A percentile compares a stretch with the other conserved stretches of the same genome.
Evolutionary conservation across 2,888 invertebrate genomes (phyloP).

Genomic region (Polyommatus iphigenia): DNA sequence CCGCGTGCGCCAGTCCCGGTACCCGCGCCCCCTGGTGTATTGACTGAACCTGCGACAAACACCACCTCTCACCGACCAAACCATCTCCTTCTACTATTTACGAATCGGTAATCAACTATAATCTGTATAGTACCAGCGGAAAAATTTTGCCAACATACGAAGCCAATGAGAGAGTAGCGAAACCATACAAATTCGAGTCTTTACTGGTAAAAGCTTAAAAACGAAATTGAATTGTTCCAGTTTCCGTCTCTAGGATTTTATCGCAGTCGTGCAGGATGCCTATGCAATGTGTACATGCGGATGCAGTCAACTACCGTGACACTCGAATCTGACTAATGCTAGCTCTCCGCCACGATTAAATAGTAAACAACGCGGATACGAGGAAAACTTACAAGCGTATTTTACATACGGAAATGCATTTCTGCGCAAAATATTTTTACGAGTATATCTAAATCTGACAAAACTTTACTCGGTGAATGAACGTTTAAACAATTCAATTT

Average conservation of each 20-base stretch:
- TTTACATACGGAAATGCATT: slow-evolving; percentile 38
- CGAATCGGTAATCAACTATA: slow-evolving; percentile 48
- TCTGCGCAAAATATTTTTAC: slow-evolving; percentile 42
- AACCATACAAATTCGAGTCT: slow-evolving; percentile 62
- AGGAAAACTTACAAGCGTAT: slow-evolving; percentile 38
- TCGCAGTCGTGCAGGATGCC: slow-evolving; percentile 65
- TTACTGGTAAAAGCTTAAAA: slow-evolving; percentile 72
- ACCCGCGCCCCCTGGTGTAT: slow-evolving; percentile 82
- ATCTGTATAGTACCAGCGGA: slow-evolving; percentile 54
- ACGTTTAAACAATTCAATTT: slow-evolving; percentile 54
- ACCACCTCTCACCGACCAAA: slow-evolving; percentile 25
- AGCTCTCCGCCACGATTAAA: slow-evolving; percentile 37
- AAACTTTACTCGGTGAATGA: background rate
- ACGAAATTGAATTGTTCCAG: slow-evolving; percentile 79
- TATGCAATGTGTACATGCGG: slow-evolving; percentile 49
- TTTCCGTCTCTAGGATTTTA: slow-evolving; percentile 69
- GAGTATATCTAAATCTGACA: slow-evolving; percentile 43
- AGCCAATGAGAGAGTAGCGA: slow-evolving; percentile 67
- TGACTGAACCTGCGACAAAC: slow-evolving; percentile 78
- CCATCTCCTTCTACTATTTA: background rate
- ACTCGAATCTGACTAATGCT: slow-evolving; percentile 42
- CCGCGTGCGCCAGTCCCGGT: slow-evolving; percentile 85
- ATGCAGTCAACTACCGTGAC: slow-evolving; percentile 72
- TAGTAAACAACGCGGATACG: slow-evolving; percentile 39
- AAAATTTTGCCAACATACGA: slow-evolving; percentile 63